Percentiles rank a stretch among this genome's conserved stretches.
These are phyloP conservation scores for Platysternon megacephalum DNA, from an alignment of 2,113 vertebrate species.

Conservation along the genomic window DNA sequence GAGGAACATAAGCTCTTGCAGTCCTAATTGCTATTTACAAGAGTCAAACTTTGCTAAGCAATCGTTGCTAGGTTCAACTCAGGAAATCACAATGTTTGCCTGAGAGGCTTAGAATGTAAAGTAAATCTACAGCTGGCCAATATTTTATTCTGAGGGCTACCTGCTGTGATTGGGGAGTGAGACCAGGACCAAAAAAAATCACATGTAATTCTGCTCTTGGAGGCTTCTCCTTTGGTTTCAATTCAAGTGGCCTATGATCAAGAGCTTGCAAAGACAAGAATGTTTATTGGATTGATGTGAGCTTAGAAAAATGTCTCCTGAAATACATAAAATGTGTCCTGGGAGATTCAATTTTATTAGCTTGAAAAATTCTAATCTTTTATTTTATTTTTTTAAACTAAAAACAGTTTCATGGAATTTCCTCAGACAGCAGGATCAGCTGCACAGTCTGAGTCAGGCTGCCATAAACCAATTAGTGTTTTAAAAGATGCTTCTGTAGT, in stretches of 20 bases:
- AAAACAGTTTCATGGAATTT: neutral
- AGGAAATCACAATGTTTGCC: neutral
- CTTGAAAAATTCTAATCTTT: neutral
- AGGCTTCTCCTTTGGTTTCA: neutral
- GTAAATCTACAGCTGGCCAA: neutral
- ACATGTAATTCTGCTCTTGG: neutral
- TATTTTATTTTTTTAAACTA: too few relatives aligned
- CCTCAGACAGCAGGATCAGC: neutral
- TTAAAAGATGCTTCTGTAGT: neutral
- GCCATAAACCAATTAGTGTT: neutral
- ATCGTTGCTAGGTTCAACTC: neutral
- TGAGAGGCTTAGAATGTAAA: neutral
- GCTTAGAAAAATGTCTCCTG: neutral
- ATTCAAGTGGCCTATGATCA: neutral
- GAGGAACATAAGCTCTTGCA: neutral
- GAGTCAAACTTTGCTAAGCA: neutral
- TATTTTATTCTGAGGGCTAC: fast-evolving
- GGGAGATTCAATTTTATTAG: neutral
- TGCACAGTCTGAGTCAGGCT: neutral
- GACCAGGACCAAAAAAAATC: neutral
- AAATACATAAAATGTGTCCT: neutral
- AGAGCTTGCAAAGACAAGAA: neutral
- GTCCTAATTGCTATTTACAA: neutral
- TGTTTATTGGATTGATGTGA: neutral
- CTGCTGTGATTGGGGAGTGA: neutral